A percentile compares a stretch with the other conserved stretches of the same genome.
Evolutionary conservation across 1,140 invertebrate species (phyloP).

Genomic region (Cataglyphis hispanica): DNA sequence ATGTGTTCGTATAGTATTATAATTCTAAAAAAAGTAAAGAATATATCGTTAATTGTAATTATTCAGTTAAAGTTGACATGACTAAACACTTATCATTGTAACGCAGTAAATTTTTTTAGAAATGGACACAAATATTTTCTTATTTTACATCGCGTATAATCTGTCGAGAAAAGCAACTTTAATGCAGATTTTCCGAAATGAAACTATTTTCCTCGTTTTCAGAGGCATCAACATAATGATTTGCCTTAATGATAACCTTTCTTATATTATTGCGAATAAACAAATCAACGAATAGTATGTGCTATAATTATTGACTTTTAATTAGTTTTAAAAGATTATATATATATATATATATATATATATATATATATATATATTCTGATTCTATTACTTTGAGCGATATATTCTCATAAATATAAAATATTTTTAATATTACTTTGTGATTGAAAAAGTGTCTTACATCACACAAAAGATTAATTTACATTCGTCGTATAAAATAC

Average conservation of each 20-base stretch:
- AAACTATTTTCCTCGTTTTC: background rate
- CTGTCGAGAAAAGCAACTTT: background rate
- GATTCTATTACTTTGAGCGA: too few relatives aligned
- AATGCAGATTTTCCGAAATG: background rate
- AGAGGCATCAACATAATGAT: background rate
- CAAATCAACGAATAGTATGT: background rate
- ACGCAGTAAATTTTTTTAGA: constrained; percentile 10
- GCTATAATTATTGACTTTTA: background rate
- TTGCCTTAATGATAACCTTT: background rate
- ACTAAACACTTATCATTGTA: background rate
- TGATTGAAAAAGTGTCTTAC: background rate
- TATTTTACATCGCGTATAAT: background rate
- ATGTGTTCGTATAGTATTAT: constrained; percentile 39
- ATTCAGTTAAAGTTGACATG: constrained; percentile 12
- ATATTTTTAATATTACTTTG: background rate
- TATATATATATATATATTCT: too few relatives aligned
- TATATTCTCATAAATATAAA: too few relatives aligned
- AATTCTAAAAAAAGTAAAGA: constrained; percentile 39
- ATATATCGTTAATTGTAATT: constrained; percentile 36
- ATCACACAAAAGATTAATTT: background rate
- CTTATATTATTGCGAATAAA: background rate
- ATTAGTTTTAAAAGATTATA: background rate
- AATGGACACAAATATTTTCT: background rate
- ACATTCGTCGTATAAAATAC: background rate
- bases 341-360: too few relatives aligned